Percentiles rank a stretch among this genome's conserved stretches.
These are phyloP conservation scores for Neoarius graeffei DNA, from an alignment of 2,113 vertebrate genomes.

Conservation along the genomic window DNA sequence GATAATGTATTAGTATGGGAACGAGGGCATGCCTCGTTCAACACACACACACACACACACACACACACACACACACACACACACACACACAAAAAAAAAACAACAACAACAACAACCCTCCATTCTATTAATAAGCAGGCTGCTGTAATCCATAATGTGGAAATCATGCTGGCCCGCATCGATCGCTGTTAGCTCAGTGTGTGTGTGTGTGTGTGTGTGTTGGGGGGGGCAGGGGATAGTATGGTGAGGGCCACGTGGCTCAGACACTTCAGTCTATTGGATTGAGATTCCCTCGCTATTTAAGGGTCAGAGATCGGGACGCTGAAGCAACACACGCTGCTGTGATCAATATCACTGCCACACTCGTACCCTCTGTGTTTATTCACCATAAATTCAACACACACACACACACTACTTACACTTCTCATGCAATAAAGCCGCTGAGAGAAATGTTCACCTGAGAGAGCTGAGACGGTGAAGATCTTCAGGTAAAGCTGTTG, in stretches of 20 bases:
- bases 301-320: constrained; percentile 93
- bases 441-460: constrained; percentile 54
- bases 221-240: constrained; percentile 24
- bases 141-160: constrained; percentile 78
- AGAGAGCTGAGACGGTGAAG: constrained; percentile 51
- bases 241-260: constrained; percentile 44
- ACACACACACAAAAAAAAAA: constrained; percentile 3
- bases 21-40: no score
- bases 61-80: constrained; percentile 42
- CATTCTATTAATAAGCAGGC: constrained; percentile 90
- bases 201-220: constrained; percentile 51
- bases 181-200: constrained; percentile 69
- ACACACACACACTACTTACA: constrained; percentile 22
- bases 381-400: constrained; percentile 82
- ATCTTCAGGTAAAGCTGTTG: background rate
- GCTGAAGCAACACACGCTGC: constrained; percentile 75
- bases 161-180: constrained; percentile 84
- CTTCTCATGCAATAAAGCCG: constrained; percentile 64
- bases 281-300: constrained; percentile 99
- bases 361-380: constrained; percentile 79
- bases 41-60: constrained; percentile 34
- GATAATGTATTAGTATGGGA: no score
- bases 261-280: constrained; percentile 90
- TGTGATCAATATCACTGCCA: constrained; percentile 84
- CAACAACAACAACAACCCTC: background rate